Conservation (phyloP, 2,888 invertebrate species). For the Pollenia angustigena region DNA sequence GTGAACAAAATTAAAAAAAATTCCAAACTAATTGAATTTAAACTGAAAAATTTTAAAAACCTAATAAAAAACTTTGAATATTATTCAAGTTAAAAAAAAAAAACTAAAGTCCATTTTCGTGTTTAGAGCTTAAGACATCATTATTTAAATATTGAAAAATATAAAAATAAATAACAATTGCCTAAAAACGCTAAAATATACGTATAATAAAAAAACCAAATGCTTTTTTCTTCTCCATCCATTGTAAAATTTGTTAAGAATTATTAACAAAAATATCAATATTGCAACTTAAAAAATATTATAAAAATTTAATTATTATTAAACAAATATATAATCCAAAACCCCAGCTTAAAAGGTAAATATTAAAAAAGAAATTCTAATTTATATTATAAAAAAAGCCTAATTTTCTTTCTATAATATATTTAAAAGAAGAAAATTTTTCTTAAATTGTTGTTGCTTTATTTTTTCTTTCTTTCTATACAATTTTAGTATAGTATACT, state of each 20-base stretch:
- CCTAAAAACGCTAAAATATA: slow-evolving; percentile 55
- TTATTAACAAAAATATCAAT: slow-evolving; percentile 45
- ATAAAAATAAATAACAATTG: slow-evolving; percentile 65
- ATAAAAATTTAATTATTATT: slow-evolving; percentile 42
- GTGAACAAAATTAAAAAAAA: slow-evolving; percentile 7
- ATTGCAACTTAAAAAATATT: slow-evolving; percentile 48
- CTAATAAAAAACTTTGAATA: slow-evolving; percentile 58
- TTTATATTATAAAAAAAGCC: background rate
- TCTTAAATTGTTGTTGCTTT: slow-evolving; percentile 14
- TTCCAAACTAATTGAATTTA: background rate
- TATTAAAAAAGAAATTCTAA: slow-evolving; percentile 28
- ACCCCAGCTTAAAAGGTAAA: slow-evolving; percentile 52
- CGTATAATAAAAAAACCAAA: slow-evolving; percentile 66
- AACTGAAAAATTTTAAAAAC: slow-evolving; percentile 22
- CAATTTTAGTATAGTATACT: slow-evolving; percentile 11
- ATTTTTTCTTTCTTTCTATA: background rate
- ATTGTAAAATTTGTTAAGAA: slow-evolving; percentile 75
- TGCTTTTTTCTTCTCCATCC: slow-evolving; percentile 78
- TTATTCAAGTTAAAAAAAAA: slow-evolving; percentile 44
- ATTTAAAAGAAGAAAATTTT: slow-evolving; percentile 6
- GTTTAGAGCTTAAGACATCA: slow-evolving; percentile 76
- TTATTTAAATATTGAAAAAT: slow-evolving; percentile 15
- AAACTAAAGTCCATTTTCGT: slow-evolving; percentile 78
- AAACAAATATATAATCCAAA: slow-evolving; percentile 52
- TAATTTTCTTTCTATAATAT: background rate